Base-by-base conservation (phyloP, 2,113 vertebrate species). In the Scophthalmus maximus region DNA sequence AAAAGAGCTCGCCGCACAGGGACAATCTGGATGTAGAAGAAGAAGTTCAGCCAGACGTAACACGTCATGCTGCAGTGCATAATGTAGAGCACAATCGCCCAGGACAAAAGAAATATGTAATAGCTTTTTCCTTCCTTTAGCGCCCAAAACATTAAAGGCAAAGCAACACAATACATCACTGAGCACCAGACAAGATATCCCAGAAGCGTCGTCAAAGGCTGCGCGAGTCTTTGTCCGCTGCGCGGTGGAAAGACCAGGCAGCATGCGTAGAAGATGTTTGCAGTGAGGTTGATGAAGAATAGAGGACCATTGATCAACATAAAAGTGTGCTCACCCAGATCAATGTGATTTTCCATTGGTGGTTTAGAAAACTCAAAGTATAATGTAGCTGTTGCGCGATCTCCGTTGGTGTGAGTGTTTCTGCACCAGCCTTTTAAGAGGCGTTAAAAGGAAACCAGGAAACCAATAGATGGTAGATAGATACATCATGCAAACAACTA, bases 101-200 rank as follows among this genome's bases (percentile, higher is more conserved):
- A 46, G 2, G 8, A 8, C 2, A 46, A 1, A 6, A 8, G 1
- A n/a, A n/a, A 46, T 6, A 3, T 4, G 7, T 2, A 1, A 3
- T 5, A 2, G 42, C 2, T 7, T 8, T 8, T 2, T 1, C 8
- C 6, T 2, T n/a, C 42, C 18, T 20, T n/a, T 15, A 17, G 17
- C 42, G n/a, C 8, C 8, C 8, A 46, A 9, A 3, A 46, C 42
- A 18, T 2, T 1, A 20, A 18, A n/a, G 42, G 42, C 42, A 46
- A n/a, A n/a, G 8, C 8, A 8, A n/a, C 18, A n/a, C 17, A 46
- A 9, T 46, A 46, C 18, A n/a, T 3, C 1, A 46, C 7, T 8
- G 18, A 46, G 42, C 42, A 6, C 7, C 17, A 20, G 18, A n/a
- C 42, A 18, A 46, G 18, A n/a, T 6, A 46, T 46, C 6, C 42